These are phyloP conservation scores for Seriola quinqueradiata DNA, from an alignment of 2,113 vertebrate genomes.

Conservation along the genomic window DNA sequence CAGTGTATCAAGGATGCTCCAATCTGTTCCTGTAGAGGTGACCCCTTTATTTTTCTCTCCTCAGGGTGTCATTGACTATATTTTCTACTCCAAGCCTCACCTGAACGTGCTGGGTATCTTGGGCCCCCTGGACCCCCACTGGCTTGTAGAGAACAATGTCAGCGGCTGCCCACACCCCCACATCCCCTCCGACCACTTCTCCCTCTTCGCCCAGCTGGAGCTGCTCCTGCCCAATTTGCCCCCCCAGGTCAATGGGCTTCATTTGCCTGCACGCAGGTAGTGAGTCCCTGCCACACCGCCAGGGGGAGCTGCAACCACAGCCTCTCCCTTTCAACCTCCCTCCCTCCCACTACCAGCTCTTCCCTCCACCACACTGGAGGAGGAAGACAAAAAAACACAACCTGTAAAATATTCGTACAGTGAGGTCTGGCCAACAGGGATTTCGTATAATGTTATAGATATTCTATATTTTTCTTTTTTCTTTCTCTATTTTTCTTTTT, in stretches of 20 bases:
- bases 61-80: constrained; percentile 99
- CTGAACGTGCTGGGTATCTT: constrained; percentile 96
- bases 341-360: constrained; percentile 84
- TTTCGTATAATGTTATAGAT: constrained; percentile 92
- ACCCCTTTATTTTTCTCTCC: constrained; percentile 45
- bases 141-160: constrained; percentile 98
- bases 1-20: neutral
- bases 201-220: constrained; percentile 98
- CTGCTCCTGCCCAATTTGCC: constrained; percentile 94
- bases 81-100: constrained; percentile 98
- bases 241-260: constrained; percentile 93
- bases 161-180: constrained; percentile 97
- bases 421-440: constrained; percentile 95
- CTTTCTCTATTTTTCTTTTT: constrained; percentile 86
- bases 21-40: neutral
- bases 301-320: constrained; percentile 85
- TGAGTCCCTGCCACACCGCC: constrained; percentile 86
- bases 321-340: constrained; percentile 74
- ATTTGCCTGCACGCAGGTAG: constrained; percentile 98
- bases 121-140: constrained; percentile 96
- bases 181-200: constrained; percentile 99
- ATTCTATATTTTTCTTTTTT: constrained; percentile 89
- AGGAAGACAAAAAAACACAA: constrained; percentile 87
- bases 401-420: constrained; percentile 89
- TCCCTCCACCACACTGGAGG: constrained; percentile 72